Evolutionary conservation across 2,888 invertebrate genomes (phyloP), one percentile per base, ranked within the genome.

Genomic region (Nemotelus pantherinus): DNA sequence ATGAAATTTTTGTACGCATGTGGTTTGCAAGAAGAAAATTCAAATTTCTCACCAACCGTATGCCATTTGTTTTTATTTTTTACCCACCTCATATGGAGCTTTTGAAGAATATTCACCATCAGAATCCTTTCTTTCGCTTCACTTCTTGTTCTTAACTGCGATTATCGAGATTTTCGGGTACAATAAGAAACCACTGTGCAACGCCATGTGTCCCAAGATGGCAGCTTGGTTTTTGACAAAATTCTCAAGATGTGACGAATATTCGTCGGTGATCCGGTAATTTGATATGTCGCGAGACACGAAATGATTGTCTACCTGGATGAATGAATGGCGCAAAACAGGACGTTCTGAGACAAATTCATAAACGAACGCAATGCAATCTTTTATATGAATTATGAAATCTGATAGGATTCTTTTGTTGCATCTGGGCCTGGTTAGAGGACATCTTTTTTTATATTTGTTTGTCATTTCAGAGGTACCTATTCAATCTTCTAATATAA

Each of bases 221-320:
- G 53, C 45, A 45, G 72, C 58, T 2, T 58, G 45, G 50, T 25
- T n/a, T 55, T 74, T 74, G 60, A 74, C 68, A 68, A 68, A 50
- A 39, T 68, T 50, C 6, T n/a, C n/a, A 53, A 63, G 68, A 68
- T 63, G 63, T 74, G 74, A 48, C 63, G 74, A 74, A 60, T 74
- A 41, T 74, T 63, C 55, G 70, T 47, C 47, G 72, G 72, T 72
- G 72, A 74, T 70, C 55, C 50, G 60, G 74, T 74, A 74, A 74
- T 74, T 63, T 63, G 60, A 74, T 74, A 60, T 74, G 48, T 60
- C 63, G 39, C 44, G 25, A 25, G 25, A 25, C 45, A 45, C 7
- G 44, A 43, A 3, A 9, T 6, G 10, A 39, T 48, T 41, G 63
- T 48, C 45, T 63, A 48, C 39, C 74, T 25, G 60, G n/a, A 39